Conservation (phyloP, 2,888 invertebrate species). For the Candidula unifasciata region DNA sequence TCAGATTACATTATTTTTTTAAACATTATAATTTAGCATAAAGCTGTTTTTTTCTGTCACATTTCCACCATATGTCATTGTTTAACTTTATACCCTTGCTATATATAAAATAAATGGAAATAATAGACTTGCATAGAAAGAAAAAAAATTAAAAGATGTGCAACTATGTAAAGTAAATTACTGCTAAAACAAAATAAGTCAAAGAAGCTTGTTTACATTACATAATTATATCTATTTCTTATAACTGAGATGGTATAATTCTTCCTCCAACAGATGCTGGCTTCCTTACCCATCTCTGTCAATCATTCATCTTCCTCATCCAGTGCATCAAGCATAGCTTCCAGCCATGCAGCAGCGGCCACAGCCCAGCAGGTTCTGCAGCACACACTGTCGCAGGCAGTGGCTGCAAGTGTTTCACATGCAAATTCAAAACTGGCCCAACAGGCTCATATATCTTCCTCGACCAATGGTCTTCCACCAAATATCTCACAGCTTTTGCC, state of each 20-base stretch:
- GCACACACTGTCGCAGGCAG: conserved; percentile 61
- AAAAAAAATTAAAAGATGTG: too few relatives aligned
- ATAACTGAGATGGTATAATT: not conserved
- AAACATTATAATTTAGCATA: too few relatives aligned
- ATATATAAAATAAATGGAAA: too few relatives aligned
- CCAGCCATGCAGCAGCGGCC: conserved; percentile 53
- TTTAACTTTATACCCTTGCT: too few relatives aligned
- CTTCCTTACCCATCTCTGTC: conserved; percentile 61
- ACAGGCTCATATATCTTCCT: conserved; percentile 54
- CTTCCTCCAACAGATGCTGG: conserved; percentile 59
- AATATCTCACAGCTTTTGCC: conserved; percentile 72
- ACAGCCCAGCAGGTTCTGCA: conserved; percentile 58
- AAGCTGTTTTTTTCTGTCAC: too few relatives aligned
- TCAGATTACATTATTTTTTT: too few relatives aligned
- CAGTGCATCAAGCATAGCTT: conserved; percentile 48
- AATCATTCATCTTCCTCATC: conserved; percentile 53
- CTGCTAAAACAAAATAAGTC: too few relatives aligned
- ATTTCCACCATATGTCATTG: too few relatives aligned
- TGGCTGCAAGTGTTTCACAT: conserved; percentile 56
- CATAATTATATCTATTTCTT: not conserved
- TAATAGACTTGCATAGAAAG: too few relatives aligned
- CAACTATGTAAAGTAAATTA: too few relatives aligned
- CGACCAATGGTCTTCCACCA: conserved; percentile 66
- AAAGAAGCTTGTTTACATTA: not conserved
- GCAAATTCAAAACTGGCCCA: conserved; percentile 56